A percentile compares a stretch with the other conserved stretches of the same genome.
phyloP scores from a whole-genome alignment of 2,888 invertebrate species.

The Hesperia comma region DNA sequence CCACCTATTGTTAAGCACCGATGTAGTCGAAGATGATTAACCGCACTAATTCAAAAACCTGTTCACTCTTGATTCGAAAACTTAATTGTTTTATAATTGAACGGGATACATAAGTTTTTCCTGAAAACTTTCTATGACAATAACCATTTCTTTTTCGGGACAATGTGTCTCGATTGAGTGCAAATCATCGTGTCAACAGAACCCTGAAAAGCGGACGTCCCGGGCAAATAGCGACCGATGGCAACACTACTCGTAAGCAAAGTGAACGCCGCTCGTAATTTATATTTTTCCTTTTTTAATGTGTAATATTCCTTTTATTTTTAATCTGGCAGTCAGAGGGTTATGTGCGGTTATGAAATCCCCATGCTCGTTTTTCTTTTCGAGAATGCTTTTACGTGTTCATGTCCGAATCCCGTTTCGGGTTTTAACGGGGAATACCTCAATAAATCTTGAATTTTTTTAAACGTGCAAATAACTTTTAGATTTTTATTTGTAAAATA shows the following conservation, averaged over 20 bases:
- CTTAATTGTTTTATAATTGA: no score
- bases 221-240: no score
- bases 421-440: conserved; percentile 16
- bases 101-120: no score
- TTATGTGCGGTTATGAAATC: conserved; percentile 26
- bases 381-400: conserved; percentile 17
- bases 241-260: conserved; percentile 31
- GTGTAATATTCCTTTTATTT: conserved; percentile 35
- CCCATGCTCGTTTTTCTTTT: conserved; percentile 27
- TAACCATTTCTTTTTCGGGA: no score
- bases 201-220: no score
- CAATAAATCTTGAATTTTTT: conserved; percentile 26
- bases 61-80: no score
- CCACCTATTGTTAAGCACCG: no score
- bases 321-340: conserved; percentile 27
- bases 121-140: no score
- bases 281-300: conserved; percentile 35
- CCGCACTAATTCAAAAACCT: no score
- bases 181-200: no score
- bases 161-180: no score
- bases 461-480: background rate
- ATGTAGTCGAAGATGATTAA: no score
- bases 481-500: background rate
- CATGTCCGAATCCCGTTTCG: conserved; percentile 1
- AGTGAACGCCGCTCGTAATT: conserved; percentile 32